Evolutionary conservation across 2,113 vertebrate species (phyloP), one percentile per base, ranked within the genome.

Genomic region (Rhabdornis inornatus): DNA sequence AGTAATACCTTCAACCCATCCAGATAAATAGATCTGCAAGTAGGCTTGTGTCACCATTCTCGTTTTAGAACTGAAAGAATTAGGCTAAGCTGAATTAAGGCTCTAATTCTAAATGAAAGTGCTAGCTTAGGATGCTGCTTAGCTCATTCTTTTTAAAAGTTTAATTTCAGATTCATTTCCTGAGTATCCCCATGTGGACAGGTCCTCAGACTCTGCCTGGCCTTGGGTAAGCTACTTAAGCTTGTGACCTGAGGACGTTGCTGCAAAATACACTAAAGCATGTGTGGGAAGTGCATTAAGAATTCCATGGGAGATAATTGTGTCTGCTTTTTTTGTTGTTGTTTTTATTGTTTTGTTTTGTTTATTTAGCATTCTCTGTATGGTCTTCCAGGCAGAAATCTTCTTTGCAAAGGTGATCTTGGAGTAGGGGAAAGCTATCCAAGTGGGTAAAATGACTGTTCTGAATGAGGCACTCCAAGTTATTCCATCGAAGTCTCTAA

Each of bases 51-150:
- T 93, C 86, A 92, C 95, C 55, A 61, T 70, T 72, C 90, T 72
- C 83, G 21, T 94, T 96, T 97, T 97, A 92, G 94, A 92, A 79
- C 77, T 87, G 95, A 95, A 97, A 95, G 92, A 96, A 96, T 92
- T 95, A 95, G 94, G 95, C 87, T 97, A 97, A 97, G 92, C 94
- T 97, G 95, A 97, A 95, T 97, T 97, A 97, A 95, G 87, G 78
- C 81, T 95, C 78, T 96, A 96, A 97, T 96, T 96, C 93, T 89
- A 91, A 96, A 97, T 95, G 89, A 91, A 95, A 93, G 91, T 94
- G 91, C 80, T 89, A 94, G 83, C 64, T 95, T 95, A 96, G 92
- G 80, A 87, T 65, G 91, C 83, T 95, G 91, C 74, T 95, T 95
- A 96, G 95, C 77, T 72, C 81, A 28, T 95, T 94, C 77, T 92